Base-by-base conservation (phyloP, 2,797 vertebrate genomes). In the Glossophaga mutica region DNA sequence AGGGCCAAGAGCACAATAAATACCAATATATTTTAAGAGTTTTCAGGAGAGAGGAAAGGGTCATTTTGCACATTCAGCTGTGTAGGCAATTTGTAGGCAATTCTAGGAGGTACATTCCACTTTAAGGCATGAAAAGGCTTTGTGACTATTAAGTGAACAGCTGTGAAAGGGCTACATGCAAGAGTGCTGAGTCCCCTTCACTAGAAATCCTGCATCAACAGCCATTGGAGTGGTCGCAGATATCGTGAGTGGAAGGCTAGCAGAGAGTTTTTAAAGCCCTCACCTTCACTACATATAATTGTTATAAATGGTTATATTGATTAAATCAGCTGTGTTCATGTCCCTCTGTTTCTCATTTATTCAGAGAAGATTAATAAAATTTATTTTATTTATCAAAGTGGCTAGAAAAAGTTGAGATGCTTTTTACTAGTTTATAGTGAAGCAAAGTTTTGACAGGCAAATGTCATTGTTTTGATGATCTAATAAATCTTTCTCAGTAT, bases 371-470 rank as follows among this genome's bases (percentile, higher is more conserved):
- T 84, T 42, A 9, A 52, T 21, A 73, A 48, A 91, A n/a, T 62
- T 18, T 29, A 71, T 57, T 94, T 76, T 91, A 71, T 67, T 90
- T 87, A 91, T 67, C 84, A 65, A 90, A 94, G 16, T 71, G 55
- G 6, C 44, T 70, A 82, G 52, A 82, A 90, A 94, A 87, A 59
- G 21, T 42, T 68, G 37, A 90, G 12, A 48, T 79, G 9, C 1
- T 84, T 70, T 57, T 37, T 71, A 85, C 3, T 32, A 48, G 74
- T 59, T 96, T 83, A 74, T 0, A 24, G 14, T 29, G 57, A 77
- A 90, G 18, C 1, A 37, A 79, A 62, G 15, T 77, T 91, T 77
- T 90, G 24, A 77, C 26, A 74, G 29, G 19, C 44, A 95, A 68
- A 86, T 86, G 2, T 22, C 85, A 68, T 14, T 84, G 15, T 77